Conservation (phyloP, 2,113 vertebrate species). For the Carollia perspicillata region DNA sequence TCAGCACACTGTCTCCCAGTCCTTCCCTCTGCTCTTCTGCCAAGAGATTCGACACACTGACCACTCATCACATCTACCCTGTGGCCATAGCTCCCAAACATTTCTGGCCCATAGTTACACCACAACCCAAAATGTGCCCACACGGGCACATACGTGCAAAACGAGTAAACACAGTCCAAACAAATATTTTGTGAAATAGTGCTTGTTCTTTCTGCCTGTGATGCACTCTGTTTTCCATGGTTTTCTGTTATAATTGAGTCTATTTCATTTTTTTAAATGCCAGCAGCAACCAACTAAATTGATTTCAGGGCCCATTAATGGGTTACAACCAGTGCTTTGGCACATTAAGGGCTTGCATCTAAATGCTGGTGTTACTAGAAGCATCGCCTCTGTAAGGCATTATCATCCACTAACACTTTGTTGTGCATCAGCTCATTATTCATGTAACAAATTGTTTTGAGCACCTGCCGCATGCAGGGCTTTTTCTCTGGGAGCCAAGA, state of each 20-base stretch:
- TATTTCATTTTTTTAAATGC: constrained; percentile 19
- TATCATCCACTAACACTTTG: not conserved
- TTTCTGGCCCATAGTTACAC: not conserved
- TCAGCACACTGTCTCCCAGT: not conserved
- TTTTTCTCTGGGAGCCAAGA: not conserved
- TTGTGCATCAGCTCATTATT: not conserved
- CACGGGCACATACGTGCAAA: not conserved
- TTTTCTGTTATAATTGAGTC: constrained; percentile 35
- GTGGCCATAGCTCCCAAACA: not conserved
- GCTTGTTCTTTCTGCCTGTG: not conserved
- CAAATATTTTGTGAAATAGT: constrained; percentile 1
- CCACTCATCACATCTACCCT: not conserved
- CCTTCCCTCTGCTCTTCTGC: not conserved
- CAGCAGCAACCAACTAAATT: constrained; percentile 20
- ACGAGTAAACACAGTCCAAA: not conserved
- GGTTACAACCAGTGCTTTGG: not conserved
- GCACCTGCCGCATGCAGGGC: not conserved
- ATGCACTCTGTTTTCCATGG: not conserved
- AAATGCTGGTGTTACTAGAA: not conserved
- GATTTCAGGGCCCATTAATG: constrained; percentile 6
- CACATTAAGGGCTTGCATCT: constrained; percentile 11
- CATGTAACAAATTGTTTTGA: constrained; percentile 4
- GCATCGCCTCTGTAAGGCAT: not conserved
- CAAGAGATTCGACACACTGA: not conserved
- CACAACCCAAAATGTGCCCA: not conserved